Conservation (phyloP, 2,797 vertebrate genomes). For the Oreonectes daqikongensis region DNA sequence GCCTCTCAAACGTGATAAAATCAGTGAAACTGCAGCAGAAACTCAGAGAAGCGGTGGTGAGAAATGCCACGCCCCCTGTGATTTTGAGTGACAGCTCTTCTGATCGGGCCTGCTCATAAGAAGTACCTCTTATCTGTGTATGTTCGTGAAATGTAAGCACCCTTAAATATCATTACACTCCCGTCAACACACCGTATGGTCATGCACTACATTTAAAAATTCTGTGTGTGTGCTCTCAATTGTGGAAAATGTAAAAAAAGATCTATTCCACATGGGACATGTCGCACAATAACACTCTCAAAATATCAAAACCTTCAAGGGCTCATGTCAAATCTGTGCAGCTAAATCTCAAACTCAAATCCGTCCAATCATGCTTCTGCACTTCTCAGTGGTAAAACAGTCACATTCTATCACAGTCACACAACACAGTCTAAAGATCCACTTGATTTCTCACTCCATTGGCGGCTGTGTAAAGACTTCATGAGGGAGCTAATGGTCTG, state of each 20-base stretch:
- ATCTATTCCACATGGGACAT: not conserved
- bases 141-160: constrained; percentile 12
- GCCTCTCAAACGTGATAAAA: constrained; percentile 22
- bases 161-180: not conserved
- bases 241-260: no score
- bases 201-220: no score
- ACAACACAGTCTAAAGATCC: constrained; percentile 13
- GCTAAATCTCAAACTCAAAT: constrained; percentile 7
- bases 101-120: constrained; percentile 21
- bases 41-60: constrained; percentile 18
- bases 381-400: not conserved
- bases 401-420: not conserved
- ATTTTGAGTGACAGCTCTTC: constrained; percentile 24
- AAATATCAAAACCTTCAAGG: not conserved
- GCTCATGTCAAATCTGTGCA: constrained; percentile 7
- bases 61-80: constrained; percentile 1
- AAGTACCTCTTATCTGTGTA: not conserved
- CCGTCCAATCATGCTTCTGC: constrained; percentile 7
- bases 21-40: constrained; percentile 27
- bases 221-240: no score
- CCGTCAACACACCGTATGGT: not conserved
- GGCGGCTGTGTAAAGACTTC: not conserved
- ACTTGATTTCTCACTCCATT: constrained; percentile 38
- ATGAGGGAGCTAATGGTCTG: not conserved
- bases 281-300: not conserved